phyloP scores from a whole-genome alignment of 1,140 invertebrate genomes.

The Colletes gigas region DNA sequence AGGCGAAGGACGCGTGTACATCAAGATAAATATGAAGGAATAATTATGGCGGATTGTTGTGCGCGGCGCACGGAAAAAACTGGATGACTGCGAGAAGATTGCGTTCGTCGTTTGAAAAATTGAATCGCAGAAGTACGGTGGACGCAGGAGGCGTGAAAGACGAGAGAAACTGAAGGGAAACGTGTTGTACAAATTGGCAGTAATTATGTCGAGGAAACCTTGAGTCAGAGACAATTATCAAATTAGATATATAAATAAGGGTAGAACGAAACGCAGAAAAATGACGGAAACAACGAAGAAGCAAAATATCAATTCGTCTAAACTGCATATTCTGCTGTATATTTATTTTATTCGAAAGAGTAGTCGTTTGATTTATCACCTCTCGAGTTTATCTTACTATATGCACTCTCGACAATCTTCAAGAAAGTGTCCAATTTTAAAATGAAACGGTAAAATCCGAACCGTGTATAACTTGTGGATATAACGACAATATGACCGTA shows the following conservation, averaged over 20 bases:
- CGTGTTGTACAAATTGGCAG: neutral
- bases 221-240: neutral
- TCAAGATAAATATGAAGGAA: slow-evolving; percentile 11
- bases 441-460: too few relatives aligned
- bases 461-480: too few relatives aligned
- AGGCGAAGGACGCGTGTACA: slow-evolving; percentile 6
- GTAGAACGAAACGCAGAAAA: neutral
- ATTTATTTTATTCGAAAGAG: too few relatives aligned
- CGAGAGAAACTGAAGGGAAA: neutral
- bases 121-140: neutral
- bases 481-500: too few relatives aligned
- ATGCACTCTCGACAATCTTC: too few relatives aligned
- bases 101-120: neutral
- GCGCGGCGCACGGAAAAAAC: slow-evolving; percentile 1
- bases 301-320: too few relatives aligned
- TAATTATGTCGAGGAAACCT: neutral
- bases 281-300: too few relatives aligned
- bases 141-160: neutral
- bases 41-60: slow-evolving; percentile 12
- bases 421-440: too few relatives aligned
- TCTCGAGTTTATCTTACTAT: too few relatives aligned
- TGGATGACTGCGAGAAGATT: neutral
- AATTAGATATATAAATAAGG: too few relatives aligned
- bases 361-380: too few relatives aligned
- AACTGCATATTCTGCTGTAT: too few relatives aligned